These are phyloP conservation scores for Heterochromis multidens DNA, from an alignment of 2,113 vertebrate species.

Conservation along the genomic window DNA sequence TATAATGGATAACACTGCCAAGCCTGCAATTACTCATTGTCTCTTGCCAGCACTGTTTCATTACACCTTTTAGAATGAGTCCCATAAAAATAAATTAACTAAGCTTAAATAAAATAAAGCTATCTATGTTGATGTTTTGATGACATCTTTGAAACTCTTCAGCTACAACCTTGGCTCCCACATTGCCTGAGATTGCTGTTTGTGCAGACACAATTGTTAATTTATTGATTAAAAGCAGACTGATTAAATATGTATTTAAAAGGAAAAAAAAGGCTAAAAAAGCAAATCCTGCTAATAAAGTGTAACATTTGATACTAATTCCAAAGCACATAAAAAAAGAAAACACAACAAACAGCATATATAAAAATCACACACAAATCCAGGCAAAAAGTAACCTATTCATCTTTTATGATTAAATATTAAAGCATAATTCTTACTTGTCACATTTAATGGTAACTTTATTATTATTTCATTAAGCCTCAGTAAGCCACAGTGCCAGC, in stretches of 20 bases:
- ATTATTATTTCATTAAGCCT: background rate
- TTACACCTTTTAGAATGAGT: slow-evolving; percentile 64
- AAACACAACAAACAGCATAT: background rate
- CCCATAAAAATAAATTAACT: slow-evolving; percentile 3
- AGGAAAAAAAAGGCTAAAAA: background rate
- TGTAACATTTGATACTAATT: background rate
- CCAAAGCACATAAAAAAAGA: background rate
- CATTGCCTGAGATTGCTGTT: background rate
- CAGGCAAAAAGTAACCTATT: background rate
- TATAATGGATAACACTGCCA: slow-evolving; percentile 73
- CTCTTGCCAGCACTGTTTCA: slow-evolving; percentile 63
- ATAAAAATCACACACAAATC: background rate
- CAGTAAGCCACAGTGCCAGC: background rate
- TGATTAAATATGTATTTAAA: background rate
- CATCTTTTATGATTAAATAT: background rate
- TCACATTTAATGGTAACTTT: background rate
- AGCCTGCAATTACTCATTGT: slow-evolving; percentile 77
- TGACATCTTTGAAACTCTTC: slow-evolving; percentile 28
- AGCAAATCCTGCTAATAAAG: background rate
- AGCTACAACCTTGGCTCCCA: background rate
- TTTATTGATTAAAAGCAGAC: background rate
- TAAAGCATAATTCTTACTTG: background rate
- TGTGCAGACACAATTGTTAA: background rate
- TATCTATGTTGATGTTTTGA: slow-evolving; percentile 36
- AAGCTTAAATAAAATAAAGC: slow-evolving; percentile 14